Evolutionary conservation across 2,113 vertebrate genomes (phyloP), one percentile per base, ranked within the genome.

Genomic region (Pseudopodoces humilis): DNA sequence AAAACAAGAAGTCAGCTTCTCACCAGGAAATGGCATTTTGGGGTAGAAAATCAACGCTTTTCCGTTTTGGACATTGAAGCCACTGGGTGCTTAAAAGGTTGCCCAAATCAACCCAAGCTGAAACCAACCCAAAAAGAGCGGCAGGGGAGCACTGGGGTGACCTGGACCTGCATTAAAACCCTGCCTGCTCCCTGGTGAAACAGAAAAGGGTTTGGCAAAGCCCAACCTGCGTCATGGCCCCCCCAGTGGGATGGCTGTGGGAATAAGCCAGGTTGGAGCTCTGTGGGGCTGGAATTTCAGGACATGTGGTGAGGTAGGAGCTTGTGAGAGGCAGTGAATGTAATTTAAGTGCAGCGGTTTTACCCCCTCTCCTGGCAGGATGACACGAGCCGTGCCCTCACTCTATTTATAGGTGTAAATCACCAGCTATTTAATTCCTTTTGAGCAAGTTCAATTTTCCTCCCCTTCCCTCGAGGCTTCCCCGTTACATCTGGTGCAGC

Each of bases 361-460:
- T 85, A 41, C 81, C 84, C 31, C 60, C 75, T 82, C 85, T 84
- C 67, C 65, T 83, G 24, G 80, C 77, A 43, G 91, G 77, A 53
- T 75, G 91, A 76, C 67, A 53, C 1, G 1, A 84, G 92, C 77
- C 0, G 1, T 60, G 88, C 69, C 93, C 56, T 67, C 2, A 1
- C 80, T 94, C 86, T 96, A 68, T 91, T 89, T 95, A 92, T 91
- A 91, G 88, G 60, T 64, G 65, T 59, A 83, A 91, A 88, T 63
- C 94, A 84, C 25, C 92, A 82, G 92, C 88, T 91, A 2, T 84
- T 95, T 89, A 91, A 94, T 94, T 96, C 70, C 91, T 93, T 90
- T 47, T 15, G 9, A 78, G 82, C 90, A 6, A 58, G 75, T 91
- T 89, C 75, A 58, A 65, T 92, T 83, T 91, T 50, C 88, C 59